Base-by-base conservation (phyloP, 2,113 vertebrate species). In the Brienomyrus brachyistius region DNA sequence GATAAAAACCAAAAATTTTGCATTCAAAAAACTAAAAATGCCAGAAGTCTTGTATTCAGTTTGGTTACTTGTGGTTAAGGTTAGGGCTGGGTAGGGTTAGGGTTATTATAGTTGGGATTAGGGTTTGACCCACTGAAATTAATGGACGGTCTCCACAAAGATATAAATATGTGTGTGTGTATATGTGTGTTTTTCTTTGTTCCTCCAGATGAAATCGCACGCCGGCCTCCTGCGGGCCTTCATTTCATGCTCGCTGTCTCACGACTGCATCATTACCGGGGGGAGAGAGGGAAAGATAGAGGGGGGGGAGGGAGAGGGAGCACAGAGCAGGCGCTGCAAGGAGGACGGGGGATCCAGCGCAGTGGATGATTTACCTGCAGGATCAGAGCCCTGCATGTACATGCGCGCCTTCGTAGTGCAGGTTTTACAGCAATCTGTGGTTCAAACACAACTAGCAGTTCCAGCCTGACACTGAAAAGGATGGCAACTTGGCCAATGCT, bases 171-270 rank as follows among this genome's bases (percentile, higher is more conserved):
- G 11, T 35, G 11, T 19, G 31, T 77, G 35, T 40, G 5, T 56
- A 40, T 17, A 4, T 19, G 31, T 77, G 74, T 40, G 15, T 56
- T 56, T 43, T 62, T 43, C 31, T 31, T 54, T 45, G 31, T 87
- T 56, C 15, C 17, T 87, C 27, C 15, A 43, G 86, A 35, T 40
- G 51, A 56, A 54, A 59, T n/a, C 5, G 31, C 31, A 9, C 6
- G 17, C 17, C 8, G 17, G 11, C n/a, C 86, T 45, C 35, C 31
- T 17, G 31, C 27, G 5, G 48, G 19, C 48, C 47, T 50, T 51
- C 66, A 89, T 80, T 89, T 89, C 88, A 50, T 77, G 62, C 88
- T 80, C 50, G 48, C 52, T 70, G 56, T 70, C 59, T 47, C 40
- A n/a, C 86, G 51, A n/a, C 27, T 35, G 17, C 5, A 27, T 40